Evolutionary conservation across 2,888 invertebrate species (phyloP).

Genomic region (Cynaeus angustus): DNA sequence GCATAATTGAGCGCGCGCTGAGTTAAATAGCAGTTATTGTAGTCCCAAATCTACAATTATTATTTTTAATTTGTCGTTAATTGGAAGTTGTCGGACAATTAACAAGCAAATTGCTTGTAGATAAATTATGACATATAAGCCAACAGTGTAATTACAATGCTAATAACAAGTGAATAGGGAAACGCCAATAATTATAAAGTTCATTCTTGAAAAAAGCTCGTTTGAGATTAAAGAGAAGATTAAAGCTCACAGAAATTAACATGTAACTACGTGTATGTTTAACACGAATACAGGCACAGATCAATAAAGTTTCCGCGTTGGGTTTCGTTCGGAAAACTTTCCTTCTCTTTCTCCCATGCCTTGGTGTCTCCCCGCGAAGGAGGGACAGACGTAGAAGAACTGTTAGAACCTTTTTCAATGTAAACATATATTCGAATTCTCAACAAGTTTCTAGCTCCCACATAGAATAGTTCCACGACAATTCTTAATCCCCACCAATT

Average conservation of each 20-base stretch:
- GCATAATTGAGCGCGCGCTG: background rate
- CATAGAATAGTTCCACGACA: constrained; percentile 61
- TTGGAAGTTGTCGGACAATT: constrained; percentile 45
- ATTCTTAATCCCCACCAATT: constrained; percentile 67
- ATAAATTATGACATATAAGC: constrained; percentile 42
- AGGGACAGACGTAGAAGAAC: constrained; percentile 13
- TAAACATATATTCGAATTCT: constrained; percentile 53
- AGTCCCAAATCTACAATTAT: constrained; percentile 26
- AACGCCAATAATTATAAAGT: constrained; percentile 44
- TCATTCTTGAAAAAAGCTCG: constrained; percentile 40
- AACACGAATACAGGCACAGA: constrained; percentile 45
- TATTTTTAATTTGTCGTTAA: constrained; percentile 41
- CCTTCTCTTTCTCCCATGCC: constrained; percentile 11
- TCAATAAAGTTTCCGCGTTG: constrained; percentile 45
- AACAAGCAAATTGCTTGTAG: constrained; percentile 40
- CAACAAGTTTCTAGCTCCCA: constrained; percentile 46
- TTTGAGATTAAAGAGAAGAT: constrained; percentile 48
- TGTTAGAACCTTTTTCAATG: constrained; percentile 20
- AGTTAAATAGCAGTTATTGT: constrained; percentile 15
- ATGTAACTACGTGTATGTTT: constrained; percentile 49
- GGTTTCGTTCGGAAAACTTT: constrained; percentile 37
- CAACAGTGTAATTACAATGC: constrained; percentile 30
- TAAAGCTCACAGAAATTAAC: constrained; percentile 49
- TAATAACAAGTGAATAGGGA: constrained; percentile 37
- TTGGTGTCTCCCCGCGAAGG: constrained; percentile 1